phyloP scores from a whole-genome alignment of 2,797 vertebrate genomes.

The Brachyalestes nurse region DNA sequence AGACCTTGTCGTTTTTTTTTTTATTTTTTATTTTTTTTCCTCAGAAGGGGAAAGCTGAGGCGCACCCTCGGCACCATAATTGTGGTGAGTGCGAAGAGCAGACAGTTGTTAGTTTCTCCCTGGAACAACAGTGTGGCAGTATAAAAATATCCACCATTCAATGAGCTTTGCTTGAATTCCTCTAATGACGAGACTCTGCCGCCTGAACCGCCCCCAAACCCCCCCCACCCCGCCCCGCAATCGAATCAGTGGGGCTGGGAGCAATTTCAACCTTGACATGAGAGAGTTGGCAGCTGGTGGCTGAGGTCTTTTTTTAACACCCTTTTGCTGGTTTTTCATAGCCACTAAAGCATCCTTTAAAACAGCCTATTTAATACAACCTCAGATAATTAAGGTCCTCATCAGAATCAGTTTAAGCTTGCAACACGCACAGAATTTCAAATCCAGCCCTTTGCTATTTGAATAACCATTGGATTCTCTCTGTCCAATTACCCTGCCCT shows the following conservation, averaged over 20 bases:
- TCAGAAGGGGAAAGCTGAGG: neutral
- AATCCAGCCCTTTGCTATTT: neutral
- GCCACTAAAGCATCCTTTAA: neutral
- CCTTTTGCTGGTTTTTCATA: neutral
- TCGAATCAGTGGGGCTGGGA: neutral
- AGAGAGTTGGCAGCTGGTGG: neutral
- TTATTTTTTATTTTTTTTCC: too few relatives aligned
- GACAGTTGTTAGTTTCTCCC: conserved; percentile 14
- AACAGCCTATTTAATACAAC: neutral
- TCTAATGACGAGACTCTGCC: conserved; percentile 14
- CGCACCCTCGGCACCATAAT: conserved; percentile 18
- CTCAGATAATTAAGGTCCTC: conserved; percentile 6
- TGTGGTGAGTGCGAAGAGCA: conserved; percentile 11
- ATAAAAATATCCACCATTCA: conserved; percentile 35
- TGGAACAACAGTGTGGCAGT: conserved; percentile 20
- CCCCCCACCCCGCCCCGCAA: neutral
- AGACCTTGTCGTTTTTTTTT: neutral
- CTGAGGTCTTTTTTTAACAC: neutral
- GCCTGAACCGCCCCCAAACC: neutral
- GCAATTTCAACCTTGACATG: neutral
- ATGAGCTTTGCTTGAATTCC: conserved; percentile 28
- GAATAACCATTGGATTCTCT: neutral
- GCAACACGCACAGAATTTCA: neutral
- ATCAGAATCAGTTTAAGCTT: neutral
- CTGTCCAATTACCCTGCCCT: neutral